Percentiles rank a stretch among this genome's conserved stretches.
These are phyloP conservation scores for Linyphia triangularis DNA, from an alignment of 2,888 invertebrate genomes.

Conservation along the genomic window DNA sequence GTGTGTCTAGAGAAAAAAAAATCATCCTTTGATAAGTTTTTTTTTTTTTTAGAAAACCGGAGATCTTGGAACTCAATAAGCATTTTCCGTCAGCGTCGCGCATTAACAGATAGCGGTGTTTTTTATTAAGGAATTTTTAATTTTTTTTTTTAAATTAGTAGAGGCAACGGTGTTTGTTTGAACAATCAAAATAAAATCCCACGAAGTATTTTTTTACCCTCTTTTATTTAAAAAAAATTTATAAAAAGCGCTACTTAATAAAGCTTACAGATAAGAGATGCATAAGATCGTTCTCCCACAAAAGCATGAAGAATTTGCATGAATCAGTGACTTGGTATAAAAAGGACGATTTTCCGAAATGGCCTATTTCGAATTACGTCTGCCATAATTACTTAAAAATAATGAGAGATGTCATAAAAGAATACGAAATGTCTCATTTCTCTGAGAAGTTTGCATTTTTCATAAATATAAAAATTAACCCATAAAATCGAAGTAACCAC, in stretches of 20 bases:
- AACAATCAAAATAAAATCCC: background rate
- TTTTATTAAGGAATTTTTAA: conserved; percentile 20
- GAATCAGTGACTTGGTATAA: no score
- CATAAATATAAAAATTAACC: no score
- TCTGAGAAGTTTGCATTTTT: no score
- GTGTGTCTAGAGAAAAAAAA: background rate
- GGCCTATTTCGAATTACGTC: no score
- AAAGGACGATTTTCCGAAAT: no score
- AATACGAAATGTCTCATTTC: no score
- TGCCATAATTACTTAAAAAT: no score
- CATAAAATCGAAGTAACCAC: no score
- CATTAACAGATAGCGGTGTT: conserved; percentile 13
- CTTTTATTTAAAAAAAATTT: background rate
- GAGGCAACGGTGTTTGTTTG: background rate
- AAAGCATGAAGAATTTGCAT: background rate
- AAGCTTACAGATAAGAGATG: background rate
- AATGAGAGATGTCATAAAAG: no score
- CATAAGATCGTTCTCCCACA: background rate
- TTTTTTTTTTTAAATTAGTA: background rate
- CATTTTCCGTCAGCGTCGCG: background rate
- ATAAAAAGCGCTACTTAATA: background rate
- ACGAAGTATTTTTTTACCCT: background rate
- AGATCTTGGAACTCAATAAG: conserved; percentile 49
- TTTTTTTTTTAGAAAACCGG: conserved; percentile 1
- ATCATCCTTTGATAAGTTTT: conserved; percentile 7